Evolutionary conservation across 2,113 vertebrate genomes (phyloP).

Genomic region (Nothoprocta perdicaria): DNA sequence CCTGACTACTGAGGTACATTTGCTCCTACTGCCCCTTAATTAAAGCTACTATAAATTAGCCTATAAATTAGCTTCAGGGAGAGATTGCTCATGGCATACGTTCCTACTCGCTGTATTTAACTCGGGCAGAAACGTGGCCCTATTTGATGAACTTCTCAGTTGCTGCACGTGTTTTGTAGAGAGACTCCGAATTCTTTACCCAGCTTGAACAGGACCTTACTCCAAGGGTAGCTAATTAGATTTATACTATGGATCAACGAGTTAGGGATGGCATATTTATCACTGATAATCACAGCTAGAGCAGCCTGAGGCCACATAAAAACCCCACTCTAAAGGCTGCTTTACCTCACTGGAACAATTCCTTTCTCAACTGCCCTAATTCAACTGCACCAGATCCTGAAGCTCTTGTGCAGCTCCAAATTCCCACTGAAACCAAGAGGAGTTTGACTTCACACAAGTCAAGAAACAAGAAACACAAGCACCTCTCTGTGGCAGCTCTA

Average conservation of each 20-base stretch:
- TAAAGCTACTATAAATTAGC: background rate
- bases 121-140: background rate
- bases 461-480: background rate
- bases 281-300: background rate
- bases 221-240: background rate
- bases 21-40: background rate
- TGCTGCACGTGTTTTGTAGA: background rate
- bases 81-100: background rate
- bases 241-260: background rate
- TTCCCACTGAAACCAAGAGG: background rate
- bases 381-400: background rate
- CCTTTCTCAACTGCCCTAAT: conserved; percentile 8
- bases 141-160: background rate
- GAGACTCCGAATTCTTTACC: background rate
- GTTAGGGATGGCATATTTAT: background rate
- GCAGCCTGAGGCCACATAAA: background rate
- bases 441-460: background rate
- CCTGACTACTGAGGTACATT: background rate
- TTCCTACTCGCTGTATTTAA: background rate
- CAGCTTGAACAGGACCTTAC: background rate
- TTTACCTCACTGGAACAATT: background rate
- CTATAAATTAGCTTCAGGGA: background rate
- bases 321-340: background rate
- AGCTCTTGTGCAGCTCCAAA: background rate
- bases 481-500: background rate